Base-by-base conservation (phyloP, 2,888 invertebrate species). In the Oligia latruncula region DNA sequence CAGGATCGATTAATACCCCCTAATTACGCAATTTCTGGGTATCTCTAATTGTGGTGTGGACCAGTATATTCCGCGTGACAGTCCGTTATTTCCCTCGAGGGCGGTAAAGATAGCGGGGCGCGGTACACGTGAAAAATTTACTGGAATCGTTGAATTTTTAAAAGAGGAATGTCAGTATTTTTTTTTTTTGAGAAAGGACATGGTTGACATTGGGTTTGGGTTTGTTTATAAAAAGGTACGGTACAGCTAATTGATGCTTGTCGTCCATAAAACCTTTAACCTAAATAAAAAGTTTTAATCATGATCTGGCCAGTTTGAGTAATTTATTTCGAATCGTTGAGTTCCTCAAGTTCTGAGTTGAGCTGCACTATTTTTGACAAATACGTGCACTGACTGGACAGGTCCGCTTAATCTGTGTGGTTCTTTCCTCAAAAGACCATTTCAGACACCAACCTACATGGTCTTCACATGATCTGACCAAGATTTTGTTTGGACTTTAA, bases 11-110 rank as follows among this genome's bases (percentile, higher is more conserved):
- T 95, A 96, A 95, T 95, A 93, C 92, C 88, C 90, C 93, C 95
- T 96, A 97, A 97, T 97, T 97, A 96, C 96, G 95, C 96, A 96
- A 96, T 96, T 96, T 96, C 96, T 95, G 95, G 95, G 93, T 93
- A 96, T 96, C 96, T 96, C 96, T 96, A 96, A 96, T 96, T 96
- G 96, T 95, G 94, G 95, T 91, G 90, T 92, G 94, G 93, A 92
- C 93, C 95, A 94, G 95, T 97, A 96, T 96, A 96, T 96, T 96
- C 95, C 93, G 95, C 94, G 95, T 96, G 96, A 96, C 97, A 96
- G 96, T 94, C 94, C 94, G 94, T 97, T 97, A 97, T 97, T 97
- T 97, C 96, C 96, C 96, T 87, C 76, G 96, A 90, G 96, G 93
- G 96, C 95, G 93, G 95, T 96, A 96, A 96, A 96, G 96, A 97